These are phyloP conservation scores for Chelmon rostratus DNA, from an alignment of 2,797 vertebrate genomes.

Conservation along the genomic window DNA sequence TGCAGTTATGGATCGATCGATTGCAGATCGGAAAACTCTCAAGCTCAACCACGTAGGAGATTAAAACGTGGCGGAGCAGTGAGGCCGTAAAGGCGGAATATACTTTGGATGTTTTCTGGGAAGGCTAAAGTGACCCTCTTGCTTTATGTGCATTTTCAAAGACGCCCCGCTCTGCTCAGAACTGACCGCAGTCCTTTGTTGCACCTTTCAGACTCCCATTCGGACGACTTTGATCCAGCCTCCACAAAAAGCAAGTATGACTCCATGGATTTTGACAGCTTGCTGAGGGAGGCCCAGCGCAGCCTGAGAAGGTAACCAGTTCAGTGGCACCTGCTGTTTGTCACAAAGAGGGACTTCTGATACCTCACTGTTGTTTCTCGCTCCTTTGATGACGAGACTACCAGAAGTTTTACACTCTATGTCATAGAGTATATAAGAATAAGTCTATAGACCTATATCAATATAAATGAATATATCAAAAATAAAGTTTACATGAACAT, in stretches of 20 bases:
- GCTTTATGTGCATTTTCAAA: slow-evolving; percentile 32
- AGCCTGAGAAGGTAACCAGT: slow-evolving; percentile 98
- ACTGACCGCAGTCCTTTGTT: slow-evolving; percentile 40
- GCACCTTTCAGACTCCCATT: slow-evolving; percentile 93
- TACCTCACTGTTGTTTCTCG: slow-evolving; percentile 92
- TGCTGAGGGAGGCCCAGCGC: slow-evolving; percentile 97
- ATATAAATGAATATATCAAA: slow-evolving; percentile 83
- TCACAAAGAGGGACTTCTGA: slow-evolving; percentile 87
- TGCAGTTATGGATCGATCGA: slow-evolving; percentile 5
- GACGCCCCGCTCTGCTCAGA: slow-evolving; percentile 22
- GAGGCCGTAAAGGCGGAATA: neutral
- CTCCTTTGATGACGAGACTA: slow-evolving; percentile 91
- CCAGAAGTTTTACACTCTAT: slow-evolving; percentile 94
- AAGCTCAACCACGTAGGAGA: neutral
- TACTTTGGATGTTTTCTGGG: slow-evolving; percentile 23
- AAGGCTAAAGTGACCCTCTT: slow-evolving; percentile 36
- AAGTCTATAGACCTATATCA: slow-evolving; percentile 81
- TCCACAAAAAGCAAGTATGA: slow-evolving; percentile 99
- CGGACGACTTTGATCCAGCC: slow-evolving; percentile 99
- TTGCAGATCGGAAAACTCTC: neutral
- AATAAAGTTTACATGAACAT: slow-evolving; percentile 99
- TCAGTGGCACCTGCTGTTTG: slow-evolving; percentile 78
- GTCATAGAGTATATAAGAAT: slow-evolving; percentile 83
- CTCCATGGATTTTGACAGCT: slow-evolving; percentile 99
- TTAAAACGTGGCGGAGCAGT: neutral